phyloP scores from a whole-genome alignment of 2,888 invertebrate genomes.

The Epinotia nisella region DNA sequence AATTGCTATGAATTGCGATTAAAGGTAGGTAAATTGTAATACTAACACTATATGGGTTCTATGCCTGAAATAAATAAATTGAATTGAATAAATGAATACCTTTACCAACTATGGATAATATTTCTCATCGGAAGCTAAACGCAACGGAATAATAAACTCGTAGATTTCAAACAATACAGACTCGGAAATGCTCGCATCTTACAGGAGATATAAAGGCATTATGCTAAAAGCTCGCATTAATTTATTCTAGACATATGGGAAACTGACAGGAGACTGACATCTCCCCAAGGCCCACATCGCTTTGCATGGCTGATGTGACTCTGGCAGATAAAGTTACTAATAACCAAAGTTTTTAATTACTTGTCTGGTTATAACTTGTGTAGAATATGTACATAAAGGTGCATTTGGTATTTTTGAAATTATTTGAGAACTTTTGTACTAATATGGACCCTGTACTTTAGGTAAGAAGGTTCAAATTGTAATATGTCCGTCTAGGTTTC shows the following conservation, averaged over 20 bases:
- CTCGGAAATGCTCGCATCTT: neutral
- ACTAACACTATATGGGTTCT: too few relatives aligned
- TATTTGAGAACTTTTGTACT: neutral
- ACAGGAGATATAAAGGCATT: neutral
- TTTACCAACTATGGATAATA: too few relatives aligned
- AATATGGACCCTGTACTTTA: neutral
- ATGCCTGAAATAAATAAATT: too few relatives aligned
- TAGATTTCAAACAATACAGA: neutral
- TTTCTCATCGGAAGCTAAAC: neutral
- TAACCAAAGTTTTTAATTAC: conserved; percentile 41
- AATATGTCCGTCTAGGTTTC: too few relatives aligned
- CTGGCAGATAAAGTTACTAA: conserved; percentile 30
- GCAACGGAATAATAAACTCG: neutral
- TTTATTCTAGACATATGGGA: conserved; percentile 7
- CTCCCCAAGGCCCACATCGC: conserved; percentile 28
- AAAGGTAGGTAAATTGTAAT: too few relatives aligned
- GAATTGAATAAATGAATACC: too few relatives aligned
- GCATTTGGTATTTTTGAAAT: neutral
- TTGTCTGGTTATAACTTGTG: conserved; percentile 7
- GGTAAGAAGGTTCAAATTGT: too few relatives aligned
- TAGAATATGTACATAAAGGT: conserved; percentile 6
- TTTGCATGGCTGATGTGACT: conserved; percentile 37
- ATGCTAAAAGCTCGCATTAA: conserved; percentile 4
- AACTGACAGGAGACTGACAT: conserved; percentile 26
- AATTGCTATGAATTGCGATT: too few relatives aligned